Percentiles rank a stretch among this genome's conserved stretches.
phyloP scores from a whole-genome alignment of 2,113 vertebrate species.

The human (Homo sapiens) region DNA sequence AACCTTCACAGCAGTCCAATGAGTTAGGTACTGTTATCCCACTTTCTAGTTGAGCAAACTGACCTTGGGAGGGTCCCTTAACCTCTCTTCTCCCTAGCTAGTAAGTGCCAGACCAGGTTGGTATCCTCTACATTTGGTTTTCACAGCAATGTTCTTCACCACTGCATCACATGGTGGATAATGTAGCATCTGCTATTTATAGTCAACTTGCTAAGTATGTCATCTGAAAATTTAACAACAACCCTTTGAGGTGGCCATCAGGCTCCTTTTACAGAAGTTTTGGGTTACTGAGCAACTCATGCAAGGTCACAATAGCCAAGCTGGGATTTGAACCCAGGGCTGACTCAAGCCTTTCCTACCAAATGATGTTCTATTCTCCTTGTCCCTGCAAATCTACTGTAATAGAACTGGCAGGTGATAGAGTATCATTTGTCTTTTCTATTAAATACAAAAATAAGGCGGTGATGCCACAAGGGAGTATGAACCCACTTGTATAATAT shows the following conservation, averaged over 20 bases:
- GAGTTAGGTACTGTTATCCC: neutral
- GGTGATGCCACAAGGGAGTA: no score
- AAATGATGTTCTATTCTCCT: neutral
- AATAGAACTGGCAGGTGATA: neutral
- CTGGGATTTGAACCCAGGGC: neutral
- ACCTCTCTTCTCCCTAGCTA: no score
- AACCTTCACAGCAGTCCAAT: neutral
- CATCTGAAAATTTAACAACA: no score
- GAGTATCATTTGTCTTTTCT: neutral
- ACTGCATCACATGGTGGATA: rapidly evolving
- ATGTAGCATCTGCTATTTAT: no score
- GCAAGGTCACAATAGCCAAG: neutral
- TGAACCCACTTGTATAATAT: neutral
- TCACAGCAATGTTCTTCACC: neutral
- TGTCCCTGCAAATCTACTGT: neutral
- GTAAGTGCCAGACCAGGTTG: neutral
- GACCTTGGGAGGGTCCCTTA: neutral
- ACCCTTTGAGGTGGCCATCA: no score
- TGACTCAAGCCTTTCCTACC: neutral
- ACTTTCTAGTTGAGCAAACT: neutral
- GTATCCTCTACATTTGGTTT: neutral
- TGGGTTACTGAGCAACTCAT: neutral
- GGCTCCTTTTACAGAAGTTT: neutral
- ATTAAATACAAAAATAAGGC: no score
- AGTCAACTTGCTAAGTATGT: no score